Base-by-base conservation (phyloP, 2,797 vertebrate genomes). In the Sternotherus odoratus region DNA sequence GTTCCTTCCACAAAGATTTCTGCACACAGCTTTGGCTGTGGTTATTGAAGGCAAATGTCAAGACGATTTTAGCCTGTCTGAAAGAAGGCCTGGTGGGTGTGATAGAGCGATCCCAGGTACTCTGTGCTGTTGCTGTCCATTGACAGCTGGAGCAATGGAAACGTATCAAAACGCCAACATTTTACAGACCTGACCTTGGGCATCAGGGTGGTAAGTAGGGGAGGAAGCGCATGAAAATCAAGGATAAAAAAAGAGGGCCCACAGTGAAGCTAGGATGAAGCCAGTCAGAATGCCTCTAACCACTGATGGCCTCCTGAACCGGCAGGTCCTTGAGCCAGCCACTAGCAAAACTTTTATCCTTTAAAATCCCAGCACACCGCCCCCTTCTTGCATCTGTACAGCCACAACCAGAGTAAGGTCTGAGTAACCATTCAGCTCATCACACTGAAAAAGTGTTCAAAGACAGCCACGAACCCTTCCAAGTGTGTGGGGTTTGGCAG, bases 391-490 rank as follows among this genome's bases (percentile, higher is more conserved):
- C n/a, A 28, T 13, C n/a, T 1, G 77, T 48, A 53, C 6, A 51
- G 2, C 8, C 0, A 3, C 50, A 53, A 51, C 63, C 53, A 16
- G 12, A 21, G 89, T 3, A 0, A 9, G 46, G 4, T 28, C 56
- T 60, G 3, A 0, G 21, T 24, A 63, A 16, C 1, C 3, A 26
- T 6, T 26, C 86, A 33, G 30, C 85, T 50, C 77, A 60, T n/a
- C 1, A 78, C 39, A 21, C 86, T 2, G 9, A 4, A 75, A 4
- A 75, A 77, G 19, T 3, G 1, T 39, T 1, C 79, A 23, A 23
- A 57, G 79, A 21, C 30, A n/a, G 8, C 36, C 2, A 0, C 0
- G 12, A n/a, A 19, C 15, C 60, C 75, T 24, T 36, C 79, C 12
- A 2, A 48, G 56, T 3, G 23, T 1, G 0, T n/a, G 12, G 23